Evolutionary conservation across 35 echinoderm and acorn worm species (phyloP).

Genomic region (Apostichopus japonicus): DNA sequence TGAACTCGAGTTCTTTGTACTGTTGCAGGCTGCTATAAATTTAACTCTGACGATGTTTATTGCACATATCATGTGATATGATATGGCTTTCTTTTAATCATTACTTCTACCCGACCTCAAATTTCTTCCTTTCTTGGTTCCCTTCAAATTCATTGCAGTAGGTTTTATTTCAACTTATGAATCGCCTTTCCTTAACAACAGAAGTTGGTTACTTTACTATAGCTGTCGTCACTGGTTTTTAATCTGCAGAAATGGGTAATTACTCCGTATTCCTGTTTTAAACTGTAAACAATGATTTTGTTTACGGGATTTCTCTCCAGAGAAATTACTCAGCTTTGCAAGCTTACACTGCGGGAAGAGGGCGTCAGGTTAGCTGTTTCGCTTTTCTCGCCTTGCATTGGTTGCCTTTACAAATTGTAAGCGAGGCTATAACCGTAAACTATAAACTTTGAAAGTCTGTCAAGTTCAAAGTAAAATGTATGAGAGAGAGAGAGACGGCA

Average conservation of each 20-base stretch:
- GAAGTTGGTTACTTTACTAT: background rate
- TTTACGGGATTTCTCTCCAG: conserved; percentile 3
- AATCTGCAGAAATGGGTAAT: conserved; percentile 9
- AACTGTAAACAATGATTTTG: conserved; percentile 15
- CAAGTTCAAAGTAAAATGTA: background rate
- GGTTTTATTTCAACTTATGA: background rate
- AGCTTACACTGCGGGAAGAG: background rate
- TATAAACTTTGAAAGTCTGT: background rate
- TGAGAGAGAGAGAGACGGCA: background rate
- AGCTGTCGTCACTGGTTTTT: background rate
- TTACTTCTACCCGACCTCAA: background rate
- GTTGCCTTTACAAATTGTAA: background rate
- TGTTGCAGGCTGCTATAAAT: background rate
- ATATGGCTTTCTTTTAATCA: background rate
- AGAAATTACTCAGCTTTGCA: background rate
- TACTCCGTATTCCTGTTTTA: background rate
- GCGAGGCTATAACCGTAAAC: background rate
- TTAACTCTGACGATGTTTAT: background rate
- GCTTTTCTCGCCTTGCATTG: background rate
- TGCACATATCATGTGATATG: background rate
- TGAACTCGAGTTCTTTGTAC: background rate
- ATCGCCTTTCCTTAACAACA: background rate
- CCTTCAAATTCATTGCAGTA: background rate
- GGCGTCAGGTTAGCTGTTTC: background rate
- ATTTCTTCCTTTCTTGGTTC: background rate